phyloP scores from a whole-genome alignment of 2,888 invertebrate species.

The Plebejus argus region DNA sequence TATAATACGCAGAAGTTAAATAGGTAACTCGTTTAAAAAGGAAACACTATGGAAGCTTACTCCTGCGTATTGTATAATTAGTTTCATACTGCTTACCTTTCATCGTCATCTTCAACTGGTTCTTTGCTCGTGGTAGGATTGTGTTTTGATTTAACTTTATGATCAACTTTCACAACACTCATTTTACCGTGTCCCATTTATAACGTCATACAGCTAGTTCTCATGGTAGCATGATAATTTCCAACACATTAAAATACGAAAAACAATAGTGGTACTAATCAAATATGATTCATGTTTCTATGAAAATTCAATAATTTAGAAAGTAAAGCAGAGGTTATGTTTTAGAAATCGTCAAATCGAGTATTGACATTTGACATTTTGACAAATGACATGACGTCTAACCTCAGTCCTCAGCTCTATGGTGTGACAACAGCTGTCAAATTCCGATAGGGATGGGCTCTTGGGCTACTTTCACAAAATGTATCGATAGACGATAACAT shows the following conservation, averaged over 20 bases:
- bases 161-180: slow-evolving; percentile 62
- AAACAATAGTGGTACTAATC: slow-evolving; percentile 2
- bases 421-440: background rate
- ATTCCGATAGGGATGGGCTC: background rate
- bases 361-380: background rate
- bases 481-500: background rate
- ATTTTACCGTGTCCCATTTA: slow-evolving; percentile 38
- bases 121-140: slow-evolving; percentile 60
- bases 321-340: slow-evolving; percentile 8
- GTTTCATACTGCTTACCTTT: slow-evolving; percentile 52
- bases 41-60: background rate
- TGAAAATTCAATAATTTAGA: background rate
- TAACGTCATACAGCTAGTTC: slow-evolving; percentile 35
- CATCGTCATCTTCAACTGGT: slow-evolving; percentile 64
- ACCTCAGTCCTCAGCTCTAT: too few species aligned
- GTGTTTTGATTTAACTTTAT: slow-evolving; percentile 51
- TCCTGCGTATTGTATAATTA: background rate
- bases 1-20: background rate
- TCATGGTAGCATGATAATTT: slow-evolving; percentile 30
- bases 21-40: background rate
- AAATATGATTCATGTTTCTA: background rate
- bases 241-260: slow-evolving; percentile 5
- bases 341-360: background rate
- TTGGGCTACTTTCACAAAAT: background rate
- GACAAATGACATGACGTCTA: background rate